A percentile compares a stretch with the other conserved stretches of the same genome.
Conservation (phyloP, 2,113 vertebrate genomes). For the Antechinus stuartii region DNA sequence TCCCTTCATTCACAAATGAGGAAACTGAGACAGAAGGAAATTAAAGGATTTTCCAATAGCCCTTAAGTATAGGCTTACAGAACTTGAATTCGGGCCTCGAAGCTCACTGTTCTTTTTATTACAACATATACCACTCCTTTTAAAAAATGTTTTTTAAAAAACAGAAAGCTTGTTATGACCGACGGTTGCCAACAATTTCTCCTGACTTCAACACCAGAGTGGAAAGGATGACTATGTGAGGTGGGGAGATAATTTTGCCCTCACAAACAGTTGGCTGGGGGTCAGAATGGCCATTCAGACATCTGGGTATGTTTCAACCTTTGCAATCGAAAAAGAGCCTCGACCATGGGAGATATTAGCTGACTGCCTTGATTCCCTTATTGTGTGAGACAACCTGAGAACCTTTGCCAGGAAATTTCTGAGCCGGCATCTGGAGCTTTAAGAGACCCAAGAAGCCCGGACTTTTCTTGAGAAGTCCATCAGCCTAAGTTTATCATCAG, state of each 20-base stretch:
- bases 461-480: conserved; percentile 36
- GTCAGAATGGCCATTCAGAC: neutral
- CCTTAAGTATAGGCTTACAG: neutral
- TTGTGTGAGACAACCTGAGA: neutral
- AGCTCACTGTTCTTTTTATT: neutral
- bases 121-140: neutral
- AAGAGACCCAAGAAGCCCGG: conserved; percentile 22
- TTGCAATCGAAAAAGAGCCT: conserved; percentile 9
- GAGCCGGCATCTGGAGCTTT: neutral
- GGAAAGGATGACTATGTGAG: conserved; percentile 3
- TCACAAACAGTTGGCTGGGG: neutral
- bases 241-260: neutral
- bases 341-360: neutral
- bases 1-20: neutral
- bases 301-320: conserved; percentile 3
- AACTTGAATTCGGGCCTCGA: neutral
- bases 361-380: neutral
- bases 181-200: neutral
- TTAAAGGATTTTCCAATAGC: neutral
- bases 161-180: neutral
- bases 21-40: neutral
- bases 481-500: neutral
- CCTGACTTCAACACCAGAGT: conserved; percentile 36
- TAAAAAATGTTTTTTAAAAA: conserved; percentile 7
- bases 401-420: conserved; percentile 7